These are phyloP conservation scores for Drosophila sucinea DNA, from an alignment of 1,140 invertebrate species.

Conservation along the genomic window DNA sequence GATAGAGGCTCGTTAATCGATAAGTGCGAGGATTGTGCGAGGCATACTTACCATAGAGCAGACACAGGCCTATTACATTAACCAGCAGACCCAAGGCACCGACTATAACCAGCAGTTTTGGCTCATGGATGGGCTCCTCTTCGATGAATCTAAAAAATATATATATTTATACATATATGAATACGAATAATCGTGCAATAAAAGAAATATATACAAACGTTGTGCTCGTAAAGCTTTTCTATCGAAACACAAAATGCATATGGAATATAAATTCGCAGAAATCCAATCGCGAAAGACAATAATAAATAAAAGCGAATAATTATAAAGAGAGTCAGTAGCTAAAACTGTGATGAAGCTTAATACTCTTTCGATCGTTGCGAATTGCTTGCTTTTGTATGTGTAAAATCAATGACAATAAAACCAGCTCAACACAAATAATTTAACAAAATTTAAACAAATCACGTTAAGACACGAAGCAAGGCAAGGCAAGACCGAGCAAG, in stretches of 20 bases:
- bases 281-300: constrained; percentile 22
- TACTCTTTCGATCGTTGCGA: too few species aligned
- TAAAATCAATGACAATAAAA: constrained; percentile 40
- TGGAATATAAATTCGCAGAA: constrained; percentile 64
- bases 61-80: constrained; percentile 91
- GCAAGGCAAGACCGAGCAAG: too few species aligned
- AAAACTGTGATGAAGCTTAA: too few species aligned
- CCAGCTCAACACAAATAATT: constrained; percentile 34
- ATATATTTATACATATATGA: neutral
- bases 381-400: neutral
- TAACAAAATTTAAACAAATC: constrained; percentile 55
- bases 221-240: constrained; percentile 52
- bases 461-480: constrained; percentile 31
- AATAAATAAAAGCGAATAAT: constrained; percentile 18
- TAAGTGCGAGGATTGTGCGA: neutral
- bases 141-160: constrained; percentile 87
- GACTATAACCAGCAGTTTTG: constrained; percentile 90
- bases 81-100: constrained; percentile 91
- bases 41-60: constrained; percentile 89
- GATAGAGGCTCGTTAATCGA: constrained; percentile 22
- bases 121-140: constrained; percentile 91
- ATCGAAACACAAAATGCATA: constrained; percentile 33
- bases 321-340: neutral
- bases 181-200: neutral
- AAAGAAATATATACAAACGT: neutral